These are phyloP conservation scores for Anticlea derivata DNA, from an alignment of 2,888 invertebrate genomes.

Conservation along the genomic window DNA sequence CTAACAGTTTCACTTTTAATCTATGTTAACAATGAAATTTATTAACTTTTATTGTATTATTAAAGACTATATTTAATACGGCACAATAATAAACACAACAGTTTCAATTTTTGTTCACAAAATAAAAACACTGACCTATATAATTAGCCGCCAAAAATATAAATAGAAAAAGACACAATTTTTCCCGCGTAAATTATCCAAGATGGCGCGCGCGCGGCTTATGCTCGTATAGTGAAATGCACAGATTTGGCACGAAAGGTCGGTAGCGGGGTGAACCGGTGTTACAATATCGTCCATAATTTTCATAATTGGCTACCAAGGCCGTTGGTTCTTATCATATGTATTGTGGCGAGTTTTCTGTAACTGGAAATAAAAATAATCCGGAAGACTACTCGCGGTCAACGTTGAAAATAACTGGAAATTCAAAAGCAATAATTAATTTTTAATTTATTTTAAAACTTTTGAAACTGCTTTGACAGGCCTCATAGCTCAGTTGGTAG, in stretches of 20 bases:
- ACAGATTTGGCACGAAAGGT: conserved; percentile 61
- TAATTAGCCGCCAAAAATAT: no score
- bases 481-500: no score
- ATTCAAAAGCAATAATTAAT: no score
- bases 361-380: conserved; percentile 32
- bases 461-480: no score
- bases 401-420: no score
- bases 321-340: conserved; percentile 24
- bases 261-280: conserved; percentile 56
- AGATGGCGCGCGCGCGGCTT: conserved; percentile 46
- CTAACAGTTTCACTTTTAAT: not conserved
- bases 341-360: conserved; percentile 23
- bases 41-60: no score
- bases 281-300: conserved; percentile 31
- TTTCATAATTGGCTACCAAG: conserved; percentile 29
- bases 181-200: conserved; percentile 27
- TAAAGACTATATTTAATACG: no score
- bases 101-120: no score
- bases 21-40: not conserved
- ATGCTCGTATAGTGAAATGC: conserved; percentile 72
- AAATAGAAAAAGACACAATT: not conserved
- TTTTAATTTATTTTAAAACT: no score
- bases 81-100: no score
- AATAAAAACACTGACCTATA: no score
- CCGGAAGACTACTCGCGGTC: conserved; percentile 11